Base-by-base conservation (phyloP, 2,797 vertebrate genomes). In the Pristis pectinata region DNA sequence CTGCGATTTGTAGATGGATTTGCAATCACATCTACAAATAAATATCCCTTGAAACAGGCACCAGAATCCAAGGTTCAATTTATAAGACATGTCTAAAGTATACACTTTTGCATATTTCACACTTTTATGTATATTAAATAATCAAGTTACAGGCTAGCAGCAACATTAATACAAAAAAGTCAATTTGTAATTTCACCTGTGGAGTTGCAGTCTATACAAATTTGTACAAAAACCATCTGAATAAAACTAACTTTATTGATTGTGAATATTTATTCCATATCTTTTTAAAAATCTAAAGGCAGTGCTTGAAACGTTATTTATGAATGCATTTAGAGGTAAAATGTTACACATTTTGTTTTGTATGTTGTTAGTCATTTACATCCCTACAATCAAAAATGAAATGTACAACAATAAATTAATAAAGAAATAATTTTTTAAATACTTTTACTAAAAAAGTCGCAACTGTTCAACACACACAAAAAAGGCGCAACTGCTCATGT, bases 351-450 rank as follows among this genome's bases (percentile, higher is more conserved):
- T 49, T 27, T n/a, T 37, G 56, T 19, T 19, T 89, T 17, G 13
- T 22, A 53, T 87, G 27, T 4, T 11, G 27, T 64, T 89, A 17
- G n/a, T 37, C 34, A 61, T n/a, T 89, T 89, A 85, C 82, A 27
- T 89, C 1, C 53, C 89, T 64, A 7, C 34, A 61, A 89, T 89
- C 85, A 37, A 34, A 89, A 89, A 17, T 83, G 80, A 82, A 53
- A 56, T n/a, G 56, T 34, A 61, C 85, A 89, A 89, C n/a, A 56
- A 87, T 76, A 34, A 76, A 44, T 85, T 85, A 89, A 89, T 15
- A 37, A 7, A n/a, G 15, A 89, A 61, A 17, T 34, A 5, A 80
- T 80, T 61, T 89, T n/a, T 61, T n/a, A 89, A 89, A 64, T 53
- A 56, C 6, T 56, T 85, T 85, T 85, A 85, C 44, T 85, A 85